Conservation (phyloP, 2,888 invertebrate species). For the Machimus atricapillus region DNA sequence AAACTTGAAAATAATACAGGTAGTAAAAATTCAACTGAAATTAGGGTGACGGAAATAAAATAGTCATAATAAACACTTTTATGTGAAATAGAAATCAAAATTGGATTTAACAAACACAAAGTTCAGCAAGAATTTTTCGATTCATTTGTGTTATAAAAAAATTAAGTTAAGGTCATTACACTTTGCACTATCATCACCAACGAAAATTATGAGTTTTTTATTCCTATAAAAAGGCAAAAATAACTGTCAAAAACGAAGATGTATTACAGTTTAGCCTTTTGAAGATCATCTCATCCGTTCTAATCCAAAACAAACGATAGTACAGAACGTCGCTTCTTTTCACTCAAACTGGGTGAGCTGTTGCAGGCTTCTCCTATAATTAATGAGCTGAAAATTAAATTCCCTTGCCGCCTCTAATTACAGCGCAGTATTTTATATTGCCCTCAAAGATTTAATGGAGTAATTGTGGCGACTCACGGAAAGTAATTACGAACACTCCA, state of each 20-base stretch:
- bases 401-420: conserved; percentile 2
- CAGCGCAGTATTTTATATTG: background rate
- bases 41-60: no score
- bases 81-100: no score
- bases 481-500: conserved; percentile 11
- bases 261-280: background rate
- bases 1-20: background rate
- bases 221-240: background rate
- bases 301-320: background rate
- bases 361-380: background rate
- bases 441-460: background rate
- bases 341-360: background rate
- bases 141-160: no score
- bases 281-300: background rate
- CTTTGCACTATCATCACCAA: background rate
- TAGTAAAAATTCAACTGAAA: background rate
- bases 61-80: no score
- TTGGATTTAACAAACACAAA: no score
- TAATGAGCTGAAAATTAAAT: conserved; percentile 29
- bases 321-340: background rate
- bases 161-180: background rate
- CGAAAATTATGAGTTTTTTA: background rate
- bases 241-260: background rate
- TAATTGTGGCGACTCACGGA: conserved; percentile 27
- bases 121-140: no score